Base-by-base conservation (phyloP, 2,113 vertebrate genomes). In the Aplodontia rufa region DNA sequence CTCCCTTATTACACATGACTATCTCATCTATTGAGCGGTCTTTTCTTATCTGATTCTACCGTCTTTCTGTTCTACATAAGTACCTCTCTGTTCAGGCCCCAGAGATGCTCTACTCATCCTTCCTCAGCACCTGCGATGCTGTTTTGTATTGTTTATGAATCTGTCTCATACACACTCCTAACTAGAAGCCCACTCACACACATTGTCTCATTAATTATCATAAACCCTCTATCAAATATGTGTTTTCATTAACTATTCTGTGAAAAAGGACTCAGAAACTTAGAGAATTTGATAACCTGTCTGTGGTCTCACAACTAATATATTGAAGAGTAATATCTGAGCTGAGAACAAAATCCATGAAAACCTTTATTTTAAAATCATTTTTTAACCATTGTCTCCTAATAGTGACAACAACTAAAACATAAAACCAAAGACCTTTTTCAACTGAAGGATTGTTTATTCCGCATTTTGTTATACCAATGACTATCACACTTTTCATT, bases 331-430 rank as follows among this genome's bases (percentile, higher is more conserved):
- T 14, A 66, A 75, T 53, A 88, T 64, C 35, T 91, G 53, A 87
- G 49, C 16, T n/a, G 58, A 83, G 28, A 75, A 51, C 28, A 94
- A 40, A 94, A 89, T 80, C 6, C 32, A 92, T 87, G 35, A 84
- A 13, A 62, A 12, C 64, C 92, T 93, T 69, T 45, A 66, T 24
- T 86, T 86, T 14, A 88, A 95, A 94, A 89, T 16, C 5, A 85
- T 17, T 93, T 90, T 72, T 91, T 87, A 88, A 82, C 2, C 42
- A 62, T 62, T 83, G 26, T 74, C n/a, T 79, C 4, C n/a, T 24
- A 13, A 80, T 32, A 53, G 10, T 9, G 49, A 75, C 6, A 64
- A 79, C 58, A 85, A 89, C 10, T 30, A 51, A 93, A 55, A 87
- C 24, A 62, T 7, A 58, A 68, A 88, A 91, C 24, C 42, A 76